A percentile compares a stretch with the other conserved stretches of the same genome.
phyloP scores from a whole-genome alignment of 2,797 vertebrate genomes.

The Chiloscyllium punctatum region DNA sequence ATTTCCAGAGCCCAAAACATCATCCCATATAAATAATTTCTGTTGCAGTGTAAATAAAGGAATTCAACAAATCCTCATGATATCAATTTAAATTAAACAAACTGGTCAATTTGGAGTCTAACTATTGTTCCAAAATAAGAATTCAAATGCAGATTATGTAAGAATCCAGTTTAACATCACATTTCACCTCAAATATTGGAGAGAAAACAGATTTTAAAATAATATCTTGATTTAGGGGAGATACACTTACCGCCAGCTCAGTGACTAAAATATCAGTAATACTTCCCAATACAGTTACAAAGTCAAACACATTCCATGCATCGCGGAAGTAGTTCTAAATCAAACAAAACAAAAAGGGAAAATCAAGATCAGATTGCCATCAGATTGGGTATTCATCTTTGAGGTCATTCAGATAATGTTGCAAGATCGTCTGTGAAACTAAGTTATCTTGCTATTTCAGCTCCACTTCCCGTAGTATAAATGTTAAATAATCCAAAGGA shows the following conservation, averaged over 20 bases:
- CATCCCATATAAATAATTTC: not conserved
- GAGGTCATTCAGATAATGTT: not conserved
- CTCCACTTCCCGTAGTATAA: not conserved
- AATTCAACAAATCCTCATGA: not conserved
- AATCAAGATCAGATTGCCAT: not conserved
- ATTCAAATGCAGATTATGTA: not conserved
- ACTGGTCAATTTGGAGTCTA: too few relatives aligned
- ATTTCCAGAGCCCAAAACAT: not conserved
- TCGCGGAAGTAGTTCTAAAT: constrained; percentile 90
- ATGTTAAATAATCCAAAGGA: not conserved
- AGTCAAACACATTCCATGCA: constrained; percentile 97
- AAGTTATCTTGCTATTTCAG: not conserved
- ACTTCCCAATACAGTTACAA: constrained; percentile 95
- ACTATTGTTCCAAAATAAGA: not conserved
- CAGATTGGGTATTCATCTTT: not conserved
- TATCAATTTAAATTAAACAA: not conserved
- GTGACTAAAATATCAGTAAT: constrained; percentile 98
- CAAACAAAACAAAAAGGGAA: not conserved
- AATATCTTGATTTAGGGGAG: constrained; percentile 33
- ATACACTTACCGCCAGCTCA: constrained; percentile 85
- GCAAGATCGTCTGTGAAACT: too few relatives aligned
- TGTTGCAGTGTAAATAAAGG: not conserved
- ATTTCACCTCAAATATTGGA: not conserved
- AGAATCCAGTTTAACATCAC: not conserved
- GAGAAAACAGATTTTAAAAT: not conserved